These are phyloP conservation scores for Crenichthys baileyi DNA, from an alignment of 2,797 vertebrate species.

Conservation along the genomic window DNA sequence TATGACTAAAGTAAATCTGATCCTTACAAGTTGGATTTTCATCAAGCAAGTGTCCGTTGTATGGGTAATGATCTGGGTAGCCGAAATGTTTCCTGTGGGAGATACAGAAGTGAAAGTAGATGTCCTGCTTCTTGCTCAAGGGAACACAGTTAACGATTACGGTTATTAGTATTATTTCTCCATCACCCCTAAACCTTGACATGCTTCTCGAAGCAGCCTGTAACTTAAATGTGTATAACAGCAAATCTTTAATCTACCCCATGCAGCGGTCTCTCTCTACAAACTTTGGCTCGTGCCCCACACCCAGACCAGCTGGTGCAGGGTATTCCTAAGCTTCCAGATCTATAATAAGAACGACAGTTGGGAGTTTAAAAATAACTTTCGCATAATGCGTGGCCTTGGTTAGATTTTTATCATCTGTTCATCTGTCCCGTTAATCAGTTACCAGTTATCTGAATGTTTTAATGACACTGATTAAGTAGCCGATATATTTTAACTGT, in stretches of 20 bases:
- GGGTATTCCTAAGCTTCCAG: conserved; percentile 42
- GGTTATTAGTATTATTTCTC: background rate
- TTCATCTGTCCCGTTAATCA: conserved; percentile 17
- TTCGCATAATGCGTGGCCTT: conserved; percentile 32
- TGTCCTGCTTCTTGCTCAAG: background rate
- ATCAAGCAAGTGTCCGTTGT: background rate
- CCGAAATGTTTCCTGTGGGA: background rate
- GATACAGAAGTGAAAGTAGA: background rate
- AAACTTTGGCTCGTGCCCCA: conserved; percentile 14
- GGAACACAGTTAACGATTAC: background rate
- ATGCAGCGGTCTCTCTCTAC: background rate
- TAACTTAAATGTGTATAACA: background rate
- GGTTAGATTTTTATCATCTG: conserved; percentile 29
- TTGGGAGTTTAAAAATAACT: conserved; percentile 81
- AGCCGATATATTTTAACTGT: background rate
- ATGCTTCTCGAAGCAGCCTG: background rate
- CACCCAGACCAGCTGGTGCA: conserved; percentile 68
- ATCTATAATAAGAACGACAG: conserved; percentile 81
- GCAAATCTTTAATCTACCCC: background rate
- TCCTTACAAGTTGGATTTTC: background rate
- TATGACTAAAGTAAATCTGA: background rate
- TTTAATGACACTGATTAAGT: background rate
- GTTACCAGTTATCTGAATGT: background rate
- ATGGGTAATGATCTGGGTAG: background rate
- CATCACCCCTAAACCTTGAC: background rate